Base-by-base conservation (phyloP, 2,113 vertebrate genomes). In the Gasterosteus aculeatus region DNA sequence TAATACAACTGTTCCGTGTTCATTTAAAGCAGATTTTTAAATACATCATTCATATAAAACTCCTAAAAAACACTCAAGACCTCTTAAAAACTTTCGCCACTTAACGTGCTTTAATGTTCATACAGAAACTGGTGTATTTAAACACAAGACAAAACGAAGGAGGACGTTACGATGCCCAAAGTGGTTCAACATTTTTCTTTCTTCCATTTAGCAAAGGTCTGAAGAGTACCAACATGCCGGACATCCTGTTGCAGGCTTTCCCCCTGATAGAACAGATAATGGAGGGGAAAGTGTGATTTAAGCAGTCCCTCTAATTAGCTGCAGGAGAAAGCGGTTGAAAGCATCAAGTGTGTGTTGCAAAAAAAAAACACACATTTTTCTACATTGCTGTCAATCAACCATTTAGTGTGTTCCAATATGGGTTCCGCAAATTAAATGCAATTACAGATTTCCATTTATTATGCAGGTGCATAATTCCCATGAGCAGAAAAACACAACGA, bases 321-420 rank as follows among this genome's bases (percentile, higher is more conserved):
- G 83, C 73, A 82, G 71, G 75, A 77, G 31, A 57, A 86, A 72
- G 58, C 47, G 16, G 38, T 58, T 78, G 16, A 68, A 80, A 77
- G 38, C 47, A 1, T 22, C 9, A 31, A 16, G 72, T 77, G 70
- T 66, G 57, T 60, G 47, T 38, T 46, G 35, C 57, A 51, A 72
- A 60, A 16, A 57, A 54, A 49, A 29, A 69, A 54, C 42, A 63
- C 10, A 41, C 56, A 33, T 72, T 70, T 64, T 54, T 33, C 51
- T 10, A 57, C 33, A 66, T 78, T 46, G 51, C 46, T 77, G 64
- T 60, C 70, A 85, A n/a, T 78, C 77, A 76, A 42, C 46, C 16
- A 64, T n/a, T 49, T 29, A 62, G 26, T 75, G 60, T 33, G 39
- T 75, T 42, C 18, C 29, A 41, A 83, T 63, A 64, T 51, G 29